Evolutionary conservation across 1,140 invertebrate genomes (phyloP), one percentile per base, ranked within the genome.

Genomic region (Papilio dardanus): DNA sequence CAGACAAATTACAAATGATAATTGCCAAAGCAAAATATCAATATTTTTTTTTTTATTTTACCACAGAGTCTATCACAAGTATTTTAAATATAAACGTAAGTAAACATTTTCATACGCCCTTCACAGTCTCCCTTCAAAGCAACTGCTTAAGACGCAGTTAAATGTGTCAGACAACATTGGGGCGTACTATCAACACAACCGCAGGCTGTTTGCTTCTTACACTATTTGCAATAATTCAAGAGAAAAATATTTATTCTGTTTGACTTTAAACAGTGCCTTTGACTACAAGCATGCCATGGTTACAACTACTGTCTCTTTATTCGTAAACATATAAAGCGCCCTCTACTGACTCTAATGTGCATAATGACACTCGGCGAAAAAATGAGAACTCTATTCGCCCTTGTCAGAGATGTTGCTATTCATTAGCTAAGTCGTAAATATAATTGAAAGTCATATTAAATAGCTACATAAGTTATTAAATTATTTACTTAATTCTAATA

Each of bases 141-240:
- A 19, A 54, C 50, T 54, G 50, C 50, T 54, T 54, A 21, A 54
- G 21, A 54, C 21, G 50, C 6, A 24, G 19, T 54, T 54, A 54
- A 54, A 54, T 67, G 16, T 19, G 66, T 35, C 66, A 35, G n/a
- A 68, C 67, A 69, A 69, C 19, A 40, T 21, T 37, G 21, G 67
- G 67, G 35, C 3, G 67, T 69, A 33, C 35, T 66, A 66, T 66
- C 65, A 40, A 40, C 67, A 37, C 33, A 21, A 3, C 67, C 35
- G 67, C 67, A 69, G 67, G 67, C 67, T 69, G 16, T 69, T 37
- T 69, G 19, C 19, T 69, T 14, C 35, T 7, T 14, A 69, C 33
- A 42, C 67, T 69, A 69, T 69, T 69, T 28, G 8, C 24, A 14
- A 28, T 62, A 28, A 28, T 62, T 62, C 54, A 62, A 3, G 24